Conservation (phyloP, 1,140 invertebrate species). For the Caenorhabditis remanei region DNA sequence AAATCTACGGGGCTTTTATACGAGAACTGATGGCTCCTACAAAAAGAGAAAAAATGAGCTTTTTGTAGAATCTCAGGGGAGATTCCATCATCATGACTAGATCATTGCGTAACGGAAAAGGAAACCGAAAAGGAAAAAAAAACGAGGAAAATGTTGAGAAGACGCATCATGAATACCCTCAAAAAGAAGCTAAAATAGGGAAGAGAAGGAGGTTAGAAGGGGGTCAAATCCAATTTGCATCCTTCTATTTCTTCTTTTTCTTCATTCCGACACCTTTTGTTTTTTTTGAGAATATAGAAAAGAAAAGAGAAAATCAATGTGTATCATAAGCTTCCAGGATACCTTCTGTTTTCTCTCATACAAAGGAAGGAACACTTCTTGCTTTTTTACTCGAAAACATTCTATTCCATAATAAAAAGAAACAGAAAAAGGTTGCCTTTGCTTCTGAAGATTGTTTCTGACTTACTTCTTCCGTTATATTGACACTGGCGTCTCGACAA, state of each 20-base stretch:
- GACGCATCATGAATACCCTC: constrained; percentile 32
- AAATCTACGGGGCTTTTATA: constrained; percentile 30
- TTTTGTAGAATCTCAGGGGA: constrained; percentile 39
- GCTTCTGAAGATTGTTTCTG: background rate
- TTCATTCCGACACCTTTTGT: constrained; percentile 53
- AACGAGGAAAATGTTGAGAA: background rate
- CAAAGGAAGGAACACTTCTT: too few species aligned
- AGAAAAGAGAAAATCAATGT: constrained; percentile 31
- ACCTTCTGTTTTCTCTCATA: background rate
- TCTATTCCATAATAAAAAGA: background rate
- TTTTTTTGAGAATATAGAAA: background rate
- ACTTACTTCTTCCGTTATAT: constrained; percentile 46
- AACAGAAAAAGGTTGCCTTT: constrained; percentile 20
- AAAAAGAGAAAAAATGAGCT: background rate
- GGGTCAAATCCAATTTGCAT: constrained; percentile 55
- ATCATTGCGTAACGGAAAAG: constrained; percentile 13
- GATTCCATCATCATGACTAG: constrained; percentile 44
- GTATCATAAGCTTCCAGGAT: constrained; percentile 21
- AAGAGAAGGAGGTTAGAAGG: constrained; percentile 4
- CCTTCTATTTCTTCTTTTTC: background rate
- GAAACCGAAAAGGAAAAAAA: background rate
- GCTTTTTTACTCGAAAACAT: constrained; percentile 14
- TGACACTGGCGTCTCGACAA: constrained; percentile 42
- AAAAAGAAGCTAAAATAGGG: constrained; percentile 2
- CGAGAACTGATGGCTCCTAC: constrained; percentile 10